phyloP scores from a whole-genome alignment of 2,113 vertebrate species.

The Cyphomyrus plagiostoma region DNA sequence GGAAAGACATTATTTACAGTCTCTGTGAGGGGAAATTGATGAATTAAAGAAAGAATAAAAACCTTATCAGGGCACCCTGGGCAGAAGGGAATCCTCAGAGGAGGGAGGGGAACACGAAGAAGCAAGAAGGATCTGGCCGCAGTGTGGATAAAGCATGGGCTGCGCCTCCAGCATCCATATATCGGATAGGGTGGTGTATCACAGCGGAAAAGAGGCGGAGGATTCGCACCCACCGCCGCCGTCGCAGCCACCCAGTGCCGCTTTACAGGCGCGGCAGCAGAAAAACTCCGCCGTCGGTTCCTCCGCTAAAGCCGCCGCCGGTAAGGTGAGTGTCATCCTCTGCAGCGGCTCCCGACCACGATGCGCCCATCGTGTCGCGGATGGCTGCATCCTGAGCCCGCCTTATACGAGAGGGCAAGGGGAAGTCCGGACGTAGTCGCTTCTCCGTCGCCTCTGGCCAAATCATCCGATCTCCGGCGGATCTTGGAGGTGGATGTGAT shows the following conservation, averaged over 20 bases:
- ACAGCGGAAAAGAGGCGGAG: slow-evolving; percentile 83
- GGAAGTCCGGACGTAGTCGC: no score
- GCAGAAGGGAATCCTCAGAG: slow-evolving; percentile 34
- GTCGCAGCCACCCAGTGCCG: slow-evolving; percentile 72
- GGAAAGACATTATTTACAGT: slow-evolving; percentile 49
- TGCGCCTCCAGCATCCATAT: slow-evolving; percentile 94
- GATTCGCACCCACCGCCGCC: slow-evolving; percentile 71
- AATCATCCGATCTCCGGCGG: background rate
- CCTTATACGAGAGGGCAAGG: background rate
- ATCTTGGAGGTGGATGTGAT: background rate
- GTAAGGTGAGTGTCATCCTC: background rate
- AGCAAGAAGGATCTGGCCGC: slow-evolving; percentile 47
- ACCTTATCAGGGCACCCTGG: background rate
- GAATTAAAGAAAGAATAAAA: slow-evolving; percentile 33
- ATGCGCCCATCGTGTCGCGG: no score
- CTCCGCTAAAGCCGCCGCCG: slow-evolving; percentile 31
- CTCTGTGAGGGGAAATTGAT: slow-evolving; percentile 43
- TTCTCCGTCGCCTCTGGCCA: background rate
- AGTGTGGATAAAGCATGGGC: slow-evolving; percentile 81
- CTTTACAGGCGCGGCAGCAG: slow-evolving; percentile 58
- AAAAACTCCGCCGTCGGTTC: slow-evolving; percentile 61
- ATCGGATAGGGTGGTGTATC: slow-evolving; percentile 81
- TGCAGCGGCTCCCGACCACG: background rate
- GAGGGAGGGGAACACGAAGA: slow-evolving; percentile 41
- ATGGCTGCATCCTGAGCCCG: no score